Conservation (phyloP, 2,888 invertebrate species). For the Diarsia dahlii region DNA sequence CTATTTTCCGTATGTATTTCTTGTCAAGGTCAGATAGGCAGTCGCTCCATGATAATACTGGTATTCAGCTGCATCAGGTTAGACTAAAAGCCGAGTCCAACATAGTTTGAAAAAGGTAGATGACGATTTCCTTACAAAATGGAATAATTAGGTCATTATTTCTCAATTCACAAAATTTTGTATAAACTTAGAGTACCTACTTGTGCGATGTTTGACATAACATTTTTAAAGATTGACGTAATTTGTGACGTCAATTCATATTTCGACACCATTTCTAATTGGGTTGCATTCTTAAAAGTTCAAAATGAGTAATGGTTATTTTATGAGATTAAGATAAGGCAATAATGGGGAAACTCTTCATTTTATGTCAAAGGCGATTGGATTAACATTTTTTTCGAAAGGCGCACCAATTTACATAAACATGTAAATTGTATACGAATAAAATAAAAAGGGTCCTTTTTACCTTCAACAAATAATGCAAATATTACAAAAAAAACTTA, state of each 20-base stretch:
- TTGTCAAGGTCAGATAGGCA: not conserved
- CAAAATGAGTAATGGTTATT: not conserved
- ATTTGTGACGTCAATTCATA: not conserved
- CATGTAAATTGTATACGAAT: slow-evolving; percentile 8
- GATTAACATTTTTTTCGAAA: slow-evolving; percentile 2
- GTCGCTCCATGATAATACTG: too few relatives aligned
- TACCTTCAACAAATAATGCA: too few relatives aligned
- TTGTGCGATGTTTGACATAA: slow-evolving; percentile 10
- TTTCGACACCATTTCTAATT: slow-evolving; percentile 20
- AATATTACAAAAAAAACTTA: not conserved
- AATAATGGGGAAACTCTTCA: not conserved
- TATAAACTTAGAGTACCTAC: not conserved
- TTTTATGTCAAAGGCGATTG: not conserved
- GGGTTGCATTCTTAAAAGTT: not conserved
- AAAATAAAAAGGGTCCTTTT: not conserved
- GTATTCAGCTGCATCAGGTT: too few relatives aligned
- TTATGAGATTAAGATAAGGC: not conserved
- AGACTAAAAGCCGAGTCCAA: too few relatives aligned
- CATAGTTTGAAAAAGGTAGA: too few relatives aligned
- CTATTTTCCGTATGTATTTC: not conserved
- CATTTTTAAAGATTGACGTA: not conserved
- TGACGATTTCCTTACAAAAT: not conserved
- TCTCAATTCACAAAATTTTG: slow-evolving; percentile 5
- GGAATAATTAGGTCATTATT: slow-evolving; percentile 8
- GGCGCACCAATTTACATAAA: not conserved